Evolutionary conservation across 2,113 vertebrate genomes (phyloP), one percentile per base, ranked within the genome.

Genomic region (Anolis sagrei): DNA sequence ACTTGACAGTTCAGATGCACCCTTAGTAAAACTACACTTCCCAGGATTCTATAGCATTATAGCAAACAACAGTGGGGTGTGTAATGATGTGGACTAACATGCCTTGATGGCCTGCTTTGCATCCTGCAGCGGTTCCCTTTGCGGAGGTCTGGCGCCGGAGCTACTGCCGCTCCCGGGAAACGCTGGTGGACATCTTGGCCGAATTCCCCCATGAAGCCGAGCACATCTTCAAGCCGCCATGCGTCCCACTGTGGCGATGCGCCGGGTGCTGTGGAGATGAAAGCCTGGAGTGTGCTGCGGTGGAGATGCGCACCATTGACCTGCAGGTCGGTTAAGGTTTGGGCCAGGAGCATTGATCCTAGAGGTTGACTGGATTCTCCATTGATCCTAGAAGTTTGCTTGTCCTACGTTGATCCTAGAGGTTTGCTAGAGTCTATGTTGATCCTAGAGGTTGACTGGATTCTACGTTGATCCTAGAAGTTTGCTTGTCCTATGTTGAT

Each of bases 221-320:
- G 86, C 95, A 96, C 85, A 94, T 97, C 73, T 98, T 97, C 80
- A 86, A 97, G 70, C 97, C 97, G 0, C 95, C 96, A 49, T 97
- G 97, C 7, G 97, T 98, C 73, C 94, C 95, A 0, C 87, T 97
- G 88, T 93, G 82, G 44, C 94, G 97, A 78, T 98, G 97, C 34
- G 95, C 96, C 0, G 97, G 97, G 74, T 98, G 97, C 94, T 98
- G 97, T 61, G 82, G 92, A 0, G 97, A 97, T 1, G 97, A 98
- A 90, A 95, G 96, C 39, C 90, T 97, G 91, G 95, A 97, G 90
- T 97, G 97, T 74, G 93, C 96, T 27, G 95, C 97, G 16, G 90
- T 82, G 10, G 93, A 95, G 83, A 96, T 96, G 5, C 94, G 94
- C 86, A 96, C 94, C 3, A 76, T 97, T 88, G 95, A 93, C 58